Base-by-base conservation (phyloP, 2,888 invertebrate species). In the Ectemnius cavifrons region DNA sequence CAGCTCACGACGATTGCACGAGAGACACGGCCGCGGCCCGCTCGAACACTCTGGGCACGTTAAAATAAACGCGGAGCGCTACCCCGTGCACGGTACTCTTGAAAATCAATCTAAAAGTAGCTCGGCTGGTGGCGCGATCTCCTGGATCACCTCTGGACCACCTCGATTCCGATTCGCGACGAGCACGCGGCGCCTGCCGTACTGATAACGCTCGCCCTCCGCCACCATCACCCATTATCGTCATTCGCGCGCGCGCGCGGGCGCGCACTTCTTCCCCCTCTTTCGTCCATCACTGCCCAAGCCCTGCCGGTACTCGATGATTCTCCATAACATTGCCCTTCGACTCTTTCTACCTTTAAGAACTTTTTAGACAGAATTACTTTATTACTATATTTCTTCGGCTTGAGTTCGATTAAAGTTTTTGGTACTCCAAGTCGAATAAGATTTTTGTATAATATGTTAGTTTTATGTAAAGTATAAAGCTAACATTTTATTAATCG, bases 91-190 rank as follows among this genome's bases (percentile, higher is more conserved):
- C 83, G 83, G 83, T 89, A 87, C 87, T 89, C 87, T 89, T 89
- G 89, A 89, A 89, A 89, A 89, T 89, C 89, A 88, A 89, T 89
- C 89, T 89, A 87, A 87, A 87, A 87, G 87, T 86, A 84, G 88
- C 86, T 84, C 86, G 81, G 75, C 82, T 83, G 69, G 85, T 88
- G 85, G 87, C 88, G 89, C 88, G 81, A 89, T 88, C 89, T 87
- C 71, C 84, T 80, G 84, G 84, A 77, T 73, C 63, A 66, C 72
- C 67, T 57, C 59, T 67, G 82, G 79, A 80, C 80, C 83, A 78
- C 73, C 78, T 81, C 66, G 76, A 72, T 16, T 52, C 16, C 66
- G 72, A 72, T 16, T 52, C 16, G 16, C 52, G 52, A 76, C 80
- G 80, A 81, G 78, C 77, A 76, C 75, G 78, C 78, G 73, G 72